Evolutionary conservation across 30 jellyfish, hydroid and myxozoan genomes (phyloP).

Genomic region (Cassiopea andromeda): DNA sequence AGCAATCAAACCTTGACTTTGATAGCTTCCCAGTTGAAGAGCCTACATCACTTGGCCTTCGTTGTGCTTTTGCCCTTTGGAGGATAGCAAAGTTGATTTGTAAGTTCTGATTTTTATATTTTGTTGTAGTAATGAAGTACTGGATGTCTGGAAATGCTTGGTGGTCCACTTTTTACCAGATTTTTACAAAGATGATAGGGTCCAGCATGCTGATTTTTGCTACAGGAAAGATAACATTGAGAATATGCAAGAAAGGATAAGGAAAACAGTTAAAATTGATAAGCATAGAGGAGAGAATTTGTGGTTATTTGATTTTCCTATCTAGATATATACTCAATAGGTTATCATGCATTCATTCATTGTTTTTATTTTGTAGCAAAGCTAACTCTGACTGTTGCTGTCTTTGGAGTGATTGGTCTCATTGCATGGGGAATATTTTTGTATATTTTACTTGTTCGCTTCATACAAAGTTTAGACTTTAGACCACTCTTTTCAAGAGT

Average conservation of each 20-base stretch:
- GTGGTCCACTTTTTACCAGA: background rate
- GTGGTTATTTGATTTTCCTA: background rate
- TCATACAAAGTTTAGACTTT: background rate
- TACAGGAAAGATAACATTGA: background rate
- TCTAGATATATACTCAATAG: background rate
- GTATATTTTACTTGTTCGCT: background rate
- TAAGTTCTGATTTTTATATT: background rate
- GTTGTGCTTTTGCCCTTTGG: conserved; percentile 11
- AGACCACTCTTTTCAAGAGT: background rate
- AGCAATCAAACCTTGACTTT: background rate
- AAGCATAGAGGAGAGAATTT: background rate
- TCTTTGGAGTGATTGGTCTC: conserved; percentile 9
- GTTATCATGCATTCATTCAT: background rate
- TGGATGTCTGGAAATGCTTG: background rate
- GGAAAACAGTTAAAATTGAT: background rate
- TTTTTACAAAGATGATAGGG: background rate
- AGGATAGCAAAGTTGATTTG: conserved; percentile 7
- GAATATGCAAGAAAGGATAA: background rate
- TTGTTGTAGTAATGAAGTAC: background rate
- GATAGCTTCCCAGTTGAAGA: conserved; percentile 60
- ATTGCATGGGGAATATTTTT: background rate
- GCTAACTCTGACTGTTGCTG: background rate
- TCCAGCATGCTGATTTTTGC: background rate
- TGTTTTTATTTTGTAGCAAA: conserved; percentile 32
- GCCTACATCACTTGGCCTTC: background rate